Base-by-base conservation (phyloP, 92 coral and sea anemone genomes). In the Epizoanthus rinbou region DNA sequence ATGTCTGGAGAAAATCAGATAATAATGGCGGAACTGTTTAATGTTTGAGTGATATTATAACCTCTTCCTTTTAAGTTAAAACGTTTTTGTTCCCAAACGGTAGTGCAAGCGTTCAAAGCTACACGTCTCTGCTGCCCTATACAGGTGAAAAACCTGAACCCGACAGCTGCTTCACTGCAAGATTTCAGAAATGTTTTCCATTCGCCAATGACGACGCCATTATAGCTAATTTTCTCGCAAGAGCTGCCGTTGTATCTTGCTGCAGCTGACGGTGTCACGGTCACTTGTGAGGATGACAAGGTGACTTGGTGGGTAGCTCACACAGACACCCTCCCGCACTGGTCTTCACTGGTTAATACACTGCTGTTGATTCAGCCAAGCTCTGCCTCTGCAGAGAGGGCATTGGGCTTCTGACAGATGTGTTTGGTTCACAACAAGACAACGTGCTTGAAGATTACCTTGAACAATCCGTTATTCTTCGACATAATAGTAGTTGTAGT, bases 181-280 rank as follows among this genome's bases (percentile, higher is more conserved):
- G 90, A 87, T 65, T 37, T 82, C 18, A 86, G 86, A 50, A 86
- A n/a, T n/a, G 73, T 18, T 64, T 86, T 53, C 75, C 84, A 33
- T 76, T 85, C 56, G 15, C 19, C 76, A 74, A 75, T 54, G 73
- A 65, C 43, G 88, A 85, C 25, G 50, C 83, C 21, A 85, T 57
- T 2, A 75, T 85, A 21, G 79, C 79, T 0, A 75, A 50, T 52
- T 57, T 85, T 45, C n/a, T 75, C 74, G 37, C 80, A 69, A 70
- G 69, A 83, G 75, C 72, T 83, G 18, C 81, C 87, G 3, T 37
- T 24, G 64, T 86, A 86, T 66, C 22, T 82, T 23, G 83, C 87
- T 75, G 87, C 86, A 74, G 86, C 87, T n/a, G 90, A 80, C 58
- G 86, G 86, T 19, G 86, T 80, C 82, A 80, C 64, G 18, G 89